phyloP scores from a whole-genome alignment of 2,113 vertebrate species.

The Actenoides hombroni region DNA sequence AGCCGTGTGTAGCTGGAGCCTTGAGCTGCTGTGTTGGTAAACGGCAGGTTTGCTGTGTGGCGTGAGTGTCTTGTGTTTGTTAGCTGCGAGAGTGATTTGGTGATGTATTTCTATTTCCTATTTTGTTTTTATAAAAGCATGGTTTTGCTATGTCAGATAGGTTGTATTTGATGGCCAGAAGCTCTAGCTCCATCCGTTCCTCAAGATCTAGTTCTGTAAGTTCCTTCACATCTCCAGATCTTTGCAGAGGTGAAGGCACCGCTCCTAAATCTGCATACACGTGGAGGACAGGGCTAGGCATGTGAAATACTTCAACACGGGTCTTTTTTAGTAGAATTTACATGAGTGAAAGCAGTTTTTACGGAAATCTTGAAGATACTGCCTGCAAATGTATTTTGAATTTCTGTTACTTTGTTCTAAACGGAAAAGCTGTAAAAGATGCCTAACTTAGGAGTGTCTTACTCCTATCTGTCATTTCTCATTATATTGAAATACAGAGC shows the following conservation, averaged over 20 bases:
- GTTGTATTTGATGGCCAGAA: neutral
- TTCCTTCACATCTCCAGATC: neutral
- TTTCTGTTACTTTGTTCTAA: neutral
- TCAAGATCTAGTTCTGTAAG: neutral
- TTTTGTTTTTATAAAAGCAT: neutral
- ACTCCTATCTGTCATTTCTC: fast-evolving
- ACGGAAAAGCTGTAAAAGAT: neutral
- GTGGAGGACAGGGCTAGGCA: neutral
- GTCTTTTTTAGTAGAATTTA: neutral
- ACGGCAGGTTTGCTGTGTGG: neutral
- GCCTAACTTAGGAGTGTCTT: neutral
- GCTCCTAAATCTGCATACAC: neutral
- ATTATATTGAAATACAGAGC: neutral
- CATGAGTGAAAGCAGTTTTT: neutral
- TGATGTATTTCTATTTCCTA: fast-evolving
- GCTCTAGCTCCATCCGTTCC: neutral
- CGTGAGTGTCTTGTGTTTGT: neutral
- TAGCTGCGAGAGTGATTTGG: too few relatives aligned
- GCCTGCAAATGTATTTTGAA: neutral
- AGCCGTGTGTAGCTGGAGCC: neutral
- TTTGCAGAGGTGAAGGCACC: neutral
- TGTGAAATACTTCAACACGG: neutral
- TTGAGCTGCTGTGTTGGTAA: neutral
- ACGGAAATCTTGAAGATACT: neutral
- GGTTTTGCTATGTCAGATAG: neutral